Evolutionary conservation across 2,888 invertebrate genomes (phyloP).

Genomic region (Spodoptera picta): DNA sequence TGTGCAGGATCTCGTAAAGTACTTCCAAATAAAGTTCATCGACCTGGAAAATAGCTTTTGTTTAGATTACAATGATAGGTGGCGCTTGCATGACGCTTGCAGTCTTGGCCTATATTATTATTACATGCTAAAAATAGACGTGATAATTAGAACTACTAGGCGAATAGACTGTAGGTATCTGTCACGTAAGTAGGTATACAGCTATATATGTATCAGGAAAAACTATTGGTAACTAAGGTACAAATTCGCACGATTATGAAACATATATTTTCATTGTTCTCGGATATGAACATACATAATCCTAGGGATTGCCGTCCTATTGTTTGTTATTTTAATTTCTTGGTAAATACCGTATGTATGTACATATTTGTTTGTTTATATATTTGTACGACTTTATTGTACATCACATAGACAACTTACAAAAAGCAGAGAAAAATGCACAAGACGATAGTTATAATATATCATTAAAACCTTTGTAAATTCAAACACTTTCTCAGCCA

Average conservation of each 20-base stretch:
- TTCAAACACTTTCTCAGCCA: constrained; percentile 6
- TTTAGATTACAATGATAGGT: constrained; percentile 11
- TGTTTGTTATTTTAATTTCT: background rate
- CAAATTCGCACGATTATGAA: constrained; percentile 11
- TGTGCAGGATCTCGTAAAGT: constrained; percentile 94
- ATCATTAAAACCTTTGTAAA: constrained; percentile 26
- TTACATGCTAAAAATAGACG: constrained; percentile 4
- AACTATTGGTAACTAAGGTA: background rate
- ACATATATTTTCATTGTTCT: constrained; percentile 17
- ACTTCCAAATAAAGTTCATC: constrained; percentile 96
- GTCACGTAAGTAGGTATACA: no score
- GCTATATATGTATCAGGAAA: constrained; percentile 2
- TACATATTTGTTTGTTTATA: background rate
- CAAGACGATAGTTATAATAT: no score
- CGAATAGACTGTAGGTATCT: no score
- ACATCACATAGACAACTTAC: no score
- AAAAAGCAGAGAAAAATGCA: no score
- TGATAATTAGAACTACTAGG: background rate
- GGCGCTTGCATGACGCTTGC: background rate
- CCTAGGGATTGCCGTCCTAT: constrained; percentile 5
- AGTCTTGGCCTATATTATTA: constrained; percentile 6
- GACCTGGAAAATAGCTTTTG: constrained; percentile 87
- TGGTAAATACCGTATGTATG: background rate
- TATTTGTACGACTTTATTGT: no score
- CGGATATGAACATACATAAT: constrained; percentile 13